These are phyloP conservation scores for Ennomos fuscantarius DNA, from an alignment of 2,888 invertebrate genomes.

Conservation along the genomic window DNA sequence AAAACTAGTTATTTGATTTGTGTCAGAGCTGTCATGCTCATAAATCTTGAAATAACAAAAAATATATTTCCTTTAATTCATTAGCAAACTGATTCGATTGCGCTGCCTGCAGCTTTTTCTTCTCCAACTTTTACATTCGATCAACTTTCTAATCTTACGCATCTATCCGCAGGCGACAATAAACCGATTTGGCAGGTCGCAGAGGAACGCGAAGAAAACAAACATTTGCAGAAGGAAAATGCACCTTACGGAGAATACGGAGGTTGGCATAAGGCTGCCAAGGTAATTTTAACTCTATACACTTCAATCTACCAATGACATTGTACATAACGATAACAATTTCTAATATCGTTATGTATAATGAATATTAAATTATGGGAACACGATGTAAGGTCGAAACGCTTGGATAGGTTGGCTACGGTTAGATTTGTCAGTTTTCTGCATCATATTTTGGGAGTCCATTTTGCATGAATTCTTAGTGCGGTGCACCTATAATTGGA, in stretches of 20 bases:
- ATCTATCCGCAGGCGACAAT: slow-evolving; percentile 90
- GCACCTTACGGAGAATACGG: slow-evolving; percentile 96
- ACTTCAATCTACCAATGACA: no score
- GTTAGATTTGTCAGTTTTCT: no score
- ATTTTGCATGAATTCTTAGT: no score
- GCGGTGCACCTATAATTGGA: no score
- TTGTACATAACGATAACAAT: background rate
- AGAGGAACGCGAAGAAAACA: slow-evolving; percentile 99
- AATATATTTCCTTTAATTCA: no score
- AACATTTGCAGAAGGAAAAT: slow-evolving; percentile 94
- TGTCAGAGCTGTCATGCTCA: background rate
- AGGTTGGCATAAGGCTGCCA: slow-evolving; percentile 99
- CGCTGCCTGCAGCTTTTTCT: slow-evolving; percentile 7
- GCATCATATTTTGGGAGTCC: no score
- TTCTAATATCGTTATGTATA: no score
- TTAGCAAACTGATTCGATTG: slow-evolving; percentile 10
- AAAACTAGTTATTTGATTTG: background rate
- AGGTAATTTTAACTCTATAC: slow-evolving; percentile 73
- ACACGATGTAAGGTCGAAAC: no score
- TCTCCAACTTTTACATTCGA: background rate
- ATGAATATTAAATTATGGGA: no score
- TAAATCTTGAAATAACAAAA: no score
- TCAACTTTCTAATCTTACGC: background rate
- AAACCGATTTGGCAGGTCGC: slow-evolving; percentile 99
- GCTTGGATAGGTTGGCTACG: no score